These are phyloP conservation scores for Mesoclemmys tuberculata DNA, from an alignment of 2,113 vertebrate species.

Conservation along the genomic window DNA sequence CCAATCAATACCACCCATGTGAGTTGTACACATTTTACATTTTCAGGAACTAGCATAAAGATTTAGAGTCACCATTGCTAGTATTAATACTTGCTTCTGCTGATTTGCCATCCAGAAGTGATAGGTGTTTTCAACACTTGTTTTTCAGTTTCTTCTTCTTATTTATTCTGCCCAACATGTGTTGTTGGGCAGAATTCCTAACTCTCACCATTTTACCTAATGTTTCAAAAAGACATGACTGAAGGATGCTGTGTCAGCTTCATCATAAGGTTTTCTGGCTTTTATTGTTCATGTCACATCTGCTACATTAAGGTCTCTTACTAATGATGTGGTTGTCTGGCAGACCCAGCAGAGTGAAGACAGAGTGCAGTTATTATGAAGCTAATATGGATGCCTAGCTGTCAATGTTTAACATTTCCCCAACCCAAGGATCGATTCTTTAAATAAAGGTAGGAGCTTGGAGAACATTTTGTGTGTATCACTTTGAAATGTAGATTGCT, in stretches of 20 bases:
- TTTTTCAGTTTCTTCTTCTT: fast-evolving
- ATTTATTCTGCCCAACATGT: fast-evolving
- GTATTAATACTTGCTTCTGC: not conserved
- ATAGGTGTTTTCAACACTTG: not conserved
- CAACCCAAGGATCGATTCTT: not conserved
- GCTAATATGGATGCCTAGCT: not conserved
- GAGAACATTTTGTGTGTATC: not conserved
- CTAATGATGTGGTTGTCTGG: not conserved
- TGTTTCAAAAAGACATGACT: not conserved
- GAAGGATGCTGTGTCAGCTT: not conserved
- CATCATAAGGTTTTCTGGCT: not conserved
- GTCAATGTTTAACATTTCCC: not conserved
- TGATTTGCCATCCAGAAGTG: fast-evolving
- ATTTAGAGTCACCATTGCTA: fast-evolving
- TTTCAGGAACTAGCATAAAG: not conserved
- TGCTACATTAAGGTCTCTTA: not conserved
- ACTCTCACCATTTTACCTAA: not conserved
- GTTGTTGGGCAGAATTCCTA: not conserved
- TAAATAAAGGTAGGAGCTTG: not conserved
- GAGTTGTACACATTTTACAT: not conserved
- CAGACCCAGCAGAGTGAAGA: not conserved
- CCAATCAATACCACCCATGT: not conserved
- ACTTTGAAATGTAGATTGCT: not conserved
- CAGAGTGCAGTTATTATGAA: not conserved
- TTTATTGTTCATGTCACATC: not conserved